Evolutionary conservation across 2,113 vertebrate genomes (phyloP).

Genomic region (Octodon degus): DNA sequence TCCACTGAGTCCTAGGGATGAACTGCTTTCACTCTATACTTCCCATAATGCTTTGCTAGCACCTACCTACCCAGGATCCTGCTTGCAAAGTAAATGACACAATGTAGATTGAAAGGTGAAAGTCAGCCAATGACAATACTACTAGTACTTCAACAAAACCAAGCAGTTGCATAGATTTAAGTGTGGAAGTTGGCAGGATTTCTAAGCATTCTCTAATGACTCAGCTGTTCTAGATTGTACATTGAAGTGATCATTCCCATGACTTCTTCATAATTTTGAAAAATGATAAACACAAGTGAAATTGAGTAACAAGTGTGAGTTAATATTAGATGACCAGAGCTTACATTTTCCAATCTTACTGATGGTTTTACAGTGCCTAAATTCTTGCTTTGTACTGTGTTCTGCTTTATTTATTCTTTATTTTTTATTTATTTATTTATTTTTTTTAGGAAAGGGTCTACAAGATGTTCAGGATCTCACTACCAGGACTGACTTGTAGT

Average conservation of each 20-base stretch:
- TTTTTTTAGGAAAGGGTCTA: too few species aligned
- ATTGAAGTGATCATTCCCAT: background rate
- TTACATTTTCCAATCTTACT: background rate
- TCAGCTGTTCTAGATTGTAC: background rate
- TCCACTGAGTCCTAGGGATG: background rate
- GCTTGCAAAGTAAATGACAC: slow-evolving; percentile 10
- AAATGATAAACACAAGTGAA: background rate
- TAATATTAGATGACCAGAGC: background rate
- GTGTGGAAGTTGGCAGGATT: background rate
- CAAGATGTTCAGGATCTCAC: too few species aligned
- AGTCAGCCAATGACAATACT: background rate
- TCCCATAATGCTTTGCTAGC: background rate
- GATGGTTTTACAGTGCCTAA: background rate
- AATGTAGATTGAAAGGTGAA: slow-evolving; percentile 24
- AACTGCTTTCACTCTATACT: background rate
- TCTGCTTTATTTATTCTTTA: background rate
- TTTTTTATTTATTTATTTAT: too few species aligned
- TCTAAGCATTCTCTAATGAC: background rate
- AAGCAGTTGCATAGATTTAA: background rate
- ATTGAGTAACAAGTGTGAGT: background rate
- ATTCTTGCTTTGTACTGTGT: background rate
- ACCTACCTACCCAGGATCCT: background rate
- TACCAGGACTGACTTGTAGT: too few species aligned
- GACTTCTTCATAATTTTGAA: background rate
- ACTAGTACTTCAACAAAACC: background rate